phyloP scores from a whole-genome alignment of 2,113 vertebrate genomes.

The Dasyornis broadbenti region DNA sequence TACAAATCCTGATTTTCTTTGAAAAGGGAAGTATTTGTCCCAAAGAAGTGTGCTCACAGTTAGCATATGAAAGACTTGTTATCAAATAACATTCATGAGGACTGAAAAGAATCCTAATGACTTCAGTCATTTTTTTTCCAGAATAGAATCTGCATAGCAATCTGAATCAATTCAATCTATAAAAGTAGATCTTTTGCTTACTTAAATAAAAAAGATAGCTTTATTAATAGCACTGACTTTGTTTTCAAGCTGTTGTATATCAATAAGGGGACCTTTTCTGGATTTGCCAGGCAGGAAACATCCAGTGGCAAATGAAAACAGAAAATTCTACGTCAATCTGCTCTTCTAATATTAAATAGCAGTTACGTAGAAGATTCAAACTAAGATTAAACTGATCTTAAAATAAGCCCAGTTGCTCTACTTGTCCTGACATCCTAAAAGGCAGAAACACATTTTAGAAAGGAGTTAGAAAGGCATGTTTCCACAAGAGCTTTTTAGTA shows the following conservation, averaged over 20 bases:
- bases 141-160: background rate
- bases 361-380: background rate
- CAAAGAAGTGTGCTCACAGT: background rate
- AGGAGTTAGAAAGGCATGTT: background rate
- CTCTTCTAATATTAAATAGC: background rate
- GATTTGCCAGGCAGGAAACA: background rate
- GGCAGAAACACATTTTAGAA: background rate
- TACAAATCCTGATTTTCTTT: background rate
- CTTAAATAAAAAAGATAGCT: background rate
- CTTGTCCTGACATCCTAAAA: background rate
- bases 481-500: background rate
- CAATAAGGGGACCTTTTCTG: background rate
- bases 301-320: background rate
- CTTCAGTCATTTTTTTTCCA: background rate
- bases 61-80: background rate
- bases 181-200: background rate
- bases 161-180: background rate
- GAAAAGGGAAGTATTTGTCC: background rate
- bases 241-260: background rate
- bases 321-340: background rate
- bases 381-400: background rate
- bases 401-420: background rate
- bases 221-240: background rate
- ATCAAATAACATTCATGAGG: background rate
- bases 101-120: background rate